These are phyloP conservation scores for Laothoe populi DNA, from an alignment of 2,888 invertebrate genomes.

Conservation along the genomic window DNA sequence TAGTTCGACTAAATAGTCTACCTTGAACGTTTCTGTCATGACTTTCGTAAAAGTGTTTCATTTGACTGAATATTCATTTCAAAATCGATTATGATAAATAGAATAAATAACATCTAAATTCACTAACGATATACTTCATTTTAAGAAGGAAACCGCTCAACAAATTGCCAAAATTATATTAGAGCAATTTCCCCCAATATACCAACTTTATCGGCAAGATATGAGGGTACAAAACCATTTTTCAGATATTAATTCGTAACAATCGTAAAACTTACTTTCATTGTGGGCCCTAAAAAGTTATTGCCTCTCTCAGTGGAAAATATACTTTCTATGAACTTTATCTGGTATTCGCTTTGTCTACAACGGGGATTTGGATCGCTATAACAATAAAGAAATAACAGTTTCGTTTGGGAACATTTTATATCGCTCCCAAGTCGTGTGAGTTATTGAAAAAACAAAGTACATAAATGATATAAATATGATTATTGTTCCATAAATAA, in stretches of 20 bases:
- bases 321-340: conserved; percentile 72
- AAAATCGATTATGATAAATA: too few species aligned
- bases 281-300: conserved; percentile 77
- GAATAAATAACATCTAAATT: too few species aligned
- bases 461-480: conserved; percentile 16
- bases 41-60: too few species aligned
- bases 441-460: conserved; percentile 28
- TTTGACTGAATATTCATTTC: too few species aligned
- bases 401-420: conserved; percentile 59
- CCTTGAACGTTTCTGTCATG: too few species aligned
- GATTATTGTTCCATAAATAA: conserved; percentile 20
- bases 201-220: conserved; percentile 68
- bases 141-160: conserved; percentile 29
- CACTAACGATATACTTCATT: conserved; percentile 32
- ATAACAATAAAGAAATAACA: conserved; percentile 69
- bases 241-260: conserved; percentile 82
- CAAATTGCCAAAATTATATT: conserved; percentile 51
- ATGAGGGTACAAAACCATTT: conserved; percentile 73
- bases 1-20: too few species aligned
- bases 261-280: conserved; percentile 82
- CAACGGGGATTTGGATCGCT: conserved; percentile 61
- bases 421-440: conserved; percentile 43
- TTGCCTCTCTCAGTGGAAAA: conserved; percentile 65
- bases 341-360: conserved; percentile 66
- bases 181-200: conserved; percentile 54